Percentiles rank a stretch among this genome's conserved stretches.
Evolutionary conservation across 2,113 vertebrate species (phyloP).

Genomic region (pig (Sus scrofa)): T2T-Sscrofa CM000812.6:184049501-184050000

Average conservation of each 20-base stretch:
- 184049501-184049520: not conserved
- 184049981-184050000: not conserved
- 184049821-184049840: not conserved
- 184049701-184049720: not conserved
- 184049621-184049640: not conserved
- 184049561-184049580: not conserved
- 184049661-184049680: fast-evolving
- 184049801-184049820: not conserved
- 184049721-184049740: not conserved
- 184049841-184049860: not conserved
- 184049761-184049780: not conserved
- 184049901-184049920: not conserved
- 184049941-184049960: not conserved
- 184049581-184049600: not conserved
- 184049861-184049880: not conserved
- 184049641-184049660: not conserved
- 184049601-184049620: not conserved
- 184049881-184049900: not conserved
- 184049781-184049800: not conserved
- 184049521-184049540: not conserved
- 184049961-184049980: conserved; percentile 23
- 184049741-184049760: not conserved
- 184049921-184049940: not conserved
- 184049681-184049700: not conserved
- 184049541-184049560: not conserved